phyloP scores from a whole-genome alignment of 2,797 vertebrate genomes.

The Peromyscus melanophrys region DNA sequence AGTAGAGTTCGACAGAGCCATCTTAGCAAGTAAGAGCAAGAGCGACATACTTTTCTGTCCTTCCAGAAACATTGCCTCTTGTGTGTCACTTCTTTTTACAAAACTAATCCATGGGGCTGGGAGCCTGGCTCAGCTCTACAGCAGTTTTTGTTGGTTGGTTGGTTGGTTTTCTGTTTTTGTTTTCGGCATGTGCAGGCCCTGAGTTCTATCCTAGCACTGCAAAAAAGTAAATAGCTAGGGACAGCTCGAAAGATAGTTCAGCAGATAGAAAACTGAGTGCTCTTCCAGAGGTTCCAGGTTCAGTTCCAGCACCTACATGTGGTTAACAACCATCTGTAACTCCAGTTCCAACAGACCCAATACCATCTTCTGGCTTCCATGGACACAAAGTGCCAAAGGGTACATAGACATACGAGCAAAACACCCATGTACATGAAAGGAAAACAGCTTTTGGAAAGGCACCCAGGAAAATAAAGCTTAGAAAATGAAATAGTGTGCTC shows the following conservation, averaged over 20 bases:
- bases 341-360: not conserved
- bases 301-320: not conserved
- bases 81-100: not conserved
- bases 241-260: not conserved
- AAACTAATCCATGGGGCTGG: not conserved
- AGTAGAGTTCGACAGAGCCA: not conserved
- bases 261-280: not conserved
- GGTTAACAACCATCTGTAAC: not conserved
- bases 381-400: not conserved
- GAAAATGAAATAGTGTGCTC: not conserved
- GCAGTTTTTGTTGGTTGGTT: too few relatives aligned
- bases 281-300: not conserved
- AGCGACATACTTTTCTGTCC: slow-evolving; percentile 12
- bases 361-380: too few relatives aligned
- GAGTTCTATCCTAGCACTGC: not conserved
- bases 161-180: too few relatives aligned
- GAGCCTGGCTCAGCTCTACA: not conserved
- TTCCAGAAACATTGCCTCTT: slow-evolving; percentile 15
- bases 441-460: not conserved
- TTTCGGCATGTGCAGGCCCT: not conserved
- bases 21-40: slow-evolving; percentile 16
- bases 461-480: slow-evolving; percentile 14
- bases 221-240: not conserved
- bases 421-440: not conserved
- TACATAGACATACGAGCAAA: not conserved